These are phyloP conservation scores for Drosophila dunni DNA, from an alignment of 1,140 invertebrate genomes.

Conservation along the genomic window DNA sequence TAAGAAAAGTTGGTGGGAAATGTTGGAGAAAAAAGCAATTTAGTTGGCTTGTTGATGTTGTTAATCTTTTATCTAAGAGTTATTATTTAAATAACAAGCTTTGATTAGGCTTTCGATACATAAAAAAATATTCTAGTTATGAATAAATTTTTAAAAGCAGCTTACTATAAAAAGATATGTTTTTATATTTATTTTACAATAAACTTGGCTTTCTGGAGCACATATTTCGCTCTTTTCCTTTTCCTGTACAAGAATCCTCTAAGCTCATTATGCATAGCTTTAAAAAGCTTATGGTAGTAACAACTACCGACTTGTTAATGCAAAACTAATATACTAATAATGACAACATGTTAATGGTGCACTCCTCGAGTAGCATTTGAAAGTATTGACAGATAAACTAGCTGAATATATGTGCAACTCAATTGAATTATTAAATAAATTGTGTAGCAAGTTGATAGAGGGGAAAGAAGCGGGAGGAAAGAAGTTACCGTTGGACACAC, in stretches of 20 bases:
- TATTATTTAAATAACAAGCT: no score
- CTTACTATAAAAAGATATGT: no score
- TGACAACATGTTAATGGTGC: not conserved
- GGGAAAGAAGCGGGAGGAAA: not conserved
- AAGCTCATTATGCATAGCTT: not conserved
- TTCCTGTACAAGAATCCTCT: not conserved
- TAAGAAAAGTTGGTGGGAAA: no score
- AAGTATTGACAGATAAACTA: constrained; percentile 44
- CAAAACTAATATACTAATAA: not conserved
- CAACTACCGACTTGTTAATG: not conserved
- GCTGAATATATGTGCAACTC: constrained; percentile 55
- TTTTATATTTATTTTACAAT: no score
- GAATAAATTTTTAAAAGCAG: no score
- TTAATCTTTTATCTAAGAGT: no score
- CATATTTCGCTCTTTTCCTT: no score
- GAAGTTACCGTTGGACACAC: constrained; percentile 11
- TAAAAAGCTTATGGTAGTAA: not conserved
- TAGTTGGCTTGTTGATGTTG: no score
- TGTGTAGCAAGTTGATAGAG: constrained; percentile 22
- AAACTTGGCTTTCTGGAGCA: no score
- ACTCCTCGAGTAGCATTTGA: constrained; percentile 37
- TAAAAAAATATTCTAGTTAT: no score
- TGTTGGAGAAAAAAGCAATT: no score
- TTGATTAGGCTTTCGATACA: no score
- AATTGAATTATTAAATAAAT: constrained; percentile 79